Base-by-base conservation (phyloP, 2,113 vertebrate genomes). In the Heterochromis multidens region DNA sequence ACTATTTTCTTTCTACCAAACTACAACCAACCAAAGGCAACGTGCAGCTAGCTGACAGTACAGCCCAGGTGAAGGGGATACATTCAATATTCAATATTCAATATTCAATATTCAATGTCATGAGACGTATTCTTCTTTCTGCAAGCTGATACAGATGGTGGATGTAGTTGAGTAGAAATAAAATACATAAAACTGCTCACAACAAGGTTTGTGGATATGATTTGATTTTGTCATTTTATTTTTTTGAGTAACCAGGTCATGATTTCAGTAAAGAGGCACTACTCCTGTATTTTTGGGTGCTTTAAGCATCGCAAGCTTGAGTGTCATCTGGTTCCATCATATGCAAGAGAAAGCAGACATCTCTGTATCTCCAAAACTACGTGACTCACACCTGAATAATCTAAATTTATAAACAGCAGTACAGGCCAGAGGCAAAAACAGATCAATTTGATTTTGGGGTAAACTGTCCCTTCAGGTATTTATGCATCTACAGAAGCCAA, bases 151-250 rank as follows among this genome's bases (percentile, higher is more conserved):
- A 6, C 4, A 16, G 43, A 5, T 5, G 43, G 43, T 6, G 14
- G 13, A 2, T 46, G 43, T 16, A 46, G 43, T 46, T 46, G 1
- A 6, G 33, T 1, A 52, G 46, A 52, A 52, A 21, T 31, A 13
- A 72, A 49, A 72, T 46, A 70, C 63, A 19, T 29, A 21, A 49
- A 72, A 72, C 40, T 29, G 43, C 40, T 70, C 16, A 72, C 1
- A 52, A 52, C 43, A 21, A 21, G 0, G 43, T 72, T 52, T 72
- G 25, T 0, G 17, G 6, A 52, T 0, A 2, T 52, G 3, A 49
- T 49, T 29, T 43, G 4, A 43, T 43, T 43, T 12, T 49, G 8
- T 72, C 7, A 17, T 49, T 70, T 46, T 70, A 46, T 52, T 52
- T 74, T 31, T 31, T 12, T 49, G 19, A 54, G 2, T 13, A 21